Evolutionary conservation across 2,113 vertebrate genomes (phyloP).

Genomic region (Proterorhinus semilunaris): DNA sequence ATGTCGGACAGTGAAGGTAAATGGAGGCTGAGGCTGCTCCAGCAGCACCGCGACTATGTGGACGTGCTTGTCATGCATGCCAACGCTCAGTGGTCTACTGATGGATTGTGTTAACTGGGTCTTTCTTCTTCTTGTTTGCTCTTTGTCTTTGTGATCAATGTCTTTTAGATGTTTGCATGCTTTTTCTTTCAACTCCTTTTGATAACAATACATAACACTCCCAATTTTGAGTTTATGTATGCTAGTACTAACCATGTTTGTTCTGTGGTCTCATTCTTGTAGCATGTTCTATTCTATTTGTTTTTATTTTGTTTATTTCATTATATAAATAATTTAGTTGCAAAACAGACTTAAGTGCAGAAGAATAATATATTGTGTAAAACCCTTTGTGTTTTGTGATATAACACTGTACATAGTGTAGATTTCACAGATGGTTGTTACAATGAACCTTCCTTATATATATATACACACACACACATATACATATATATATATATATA

Average conservation of each 20-base stretch:
- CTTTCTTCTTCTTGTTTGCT: conserved; percentile 61
- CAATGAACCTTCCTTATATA: neutral
- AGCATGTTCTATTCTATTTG: conserved; percentile 50
- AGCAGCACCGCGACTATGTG: conserved; percentile 77
- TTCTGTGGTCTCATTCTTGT: conserved; percentile 38
- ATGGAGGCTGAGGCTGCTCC: conserved; percentile 81
- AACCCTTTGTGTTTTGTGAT: neutral
- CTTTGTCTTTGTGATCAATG: conserved; percentile 53
- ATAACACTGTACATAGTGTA: neutral
- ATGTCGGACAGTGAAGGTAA: conserved; percentile 99
- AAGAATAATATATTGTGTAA: neutral
- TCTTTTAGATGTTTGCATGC: conserved; percentile 72
- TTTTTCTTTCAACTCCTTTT: conserved; percentile 56
- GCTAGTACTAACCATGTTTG: conserved; percentile 36
- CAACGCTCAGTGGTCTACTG: conserved; percentile 70
- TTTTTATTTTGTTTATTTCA: conserved; percentile 16
- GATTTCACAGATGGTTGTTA: neutral
- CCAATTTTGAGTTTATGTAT: conserved; percentile 61
- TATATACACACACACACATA: too few species aligned
- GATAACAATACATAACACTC: conserved; percentile 63
- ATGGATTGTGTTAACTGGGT: conserved; percentile 63
- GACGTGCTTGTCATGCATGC: conserved; percentile 88
- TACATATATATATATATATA: too few species aligned
- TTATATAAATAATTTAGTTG: conserved; percentile 4
- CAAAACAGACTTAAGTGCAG: neutral